phyloP scores from a whole-genome alignment of 2,888 invertebrate genomes.

The Brenthis daphne region DNA sequence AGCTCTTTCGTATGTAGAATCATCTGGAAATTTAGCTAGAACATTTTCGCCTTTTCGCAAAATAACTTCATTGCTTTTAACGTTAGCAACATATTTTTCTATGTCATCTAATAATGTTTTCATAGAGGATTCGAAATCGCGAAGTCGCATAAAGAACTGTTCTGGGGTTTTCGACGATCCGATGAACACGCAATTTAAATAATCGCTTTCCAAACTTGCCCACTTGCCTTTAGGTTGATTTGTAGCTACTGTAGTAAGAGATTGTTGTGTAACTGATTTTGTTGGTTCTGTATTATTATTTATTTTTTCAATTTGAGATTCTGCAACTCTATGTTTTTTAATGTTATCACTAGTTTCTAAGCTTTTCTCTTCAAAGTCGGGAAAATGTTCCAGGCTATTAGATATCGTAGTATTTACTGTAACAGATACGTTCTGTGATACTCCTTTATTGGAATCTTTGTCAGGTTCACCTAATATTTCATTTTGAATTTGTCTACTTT shows the following conservation, averaged over 20 bases:
- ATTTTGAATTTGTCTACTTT: too few relatives aligned
- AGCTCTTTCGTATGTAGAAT: constrained; percentile 69
- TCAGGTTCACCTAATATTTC: too few relatives aligned
- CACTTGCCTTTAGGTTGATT: constrained; percentile 54
- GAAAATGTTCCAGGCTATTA: too few relatives aligned
- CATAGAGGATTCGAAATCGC: constrained; percentile 71
- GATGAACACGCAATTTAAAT: constrained; percentile 67
- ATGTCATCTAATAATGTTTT: constrained; percentile 66
- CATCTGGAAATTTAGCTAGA: constrained; percentile 75
- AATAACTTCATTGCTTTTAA: constrained; percentile 46
- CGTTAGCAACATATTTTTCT: constrained; percentile 53
- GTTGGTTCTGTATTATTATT: not conserved
- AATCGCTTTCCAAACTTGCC: constrained; percentile 75
- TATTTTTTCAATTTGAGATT: constrained; percentile 28
- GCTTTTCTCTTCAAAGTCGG: too few relatives aligned
- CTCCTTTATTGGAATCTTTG: too few relatives aligned
- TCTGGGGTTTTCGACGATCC: constrained; percentile 68
- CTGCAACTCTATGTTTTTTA: too few relatives aligned
- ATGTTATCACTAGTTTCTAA: too few relatives aligned
- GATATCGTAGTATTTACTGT: too few relatives aligned
- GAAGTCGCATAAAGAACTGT: constrained; percentile 75
- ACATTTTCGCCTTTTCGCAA: constrained; percentile 69
- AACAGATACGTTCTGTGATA: too few relatives aligned
- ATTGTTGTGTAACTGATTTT: not conserved
- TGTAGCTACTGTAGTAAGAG: constrained; percentile 32